These are phyloP conservation scores for Spicauda simplicius DNA, from an alignment of 2,888 invertebrate genomes.

Conservation along the genomic window DNA sequence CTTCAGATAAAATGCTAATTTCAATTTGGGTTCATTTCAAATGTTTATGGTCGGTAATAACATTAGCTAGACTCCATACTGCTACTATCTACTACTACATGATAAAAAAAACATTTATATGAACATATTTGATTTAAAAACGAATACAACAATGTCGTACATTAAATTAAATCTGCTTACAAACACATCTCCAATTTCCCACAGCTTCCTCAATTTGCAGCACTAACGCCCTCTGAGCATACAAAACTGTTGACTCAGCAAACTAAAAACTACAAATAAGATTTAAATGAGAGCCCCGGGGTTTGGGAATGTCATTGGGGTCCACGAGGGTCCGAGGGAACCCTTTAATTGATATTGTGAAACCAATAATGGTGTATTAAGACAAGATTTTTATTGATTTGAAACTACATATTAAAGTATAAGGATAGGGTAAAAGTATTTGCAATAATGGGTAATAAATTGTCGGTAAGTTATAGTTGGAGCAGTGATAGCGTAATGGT, in stretches of 20 bases:
- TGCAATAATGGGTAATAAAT: no score
- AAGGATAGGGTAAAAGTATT: no score
- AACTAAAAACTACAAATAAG: constrained; percentile 82
- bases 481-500: no score
- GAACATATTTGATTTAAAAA: no score
- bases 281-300: constrained; percentile 70
- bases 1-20: no score
- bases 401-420: not conserved
- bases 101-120: no score
- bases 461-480: no score
- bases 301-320: constrained; percentile 29
- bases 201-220: constrained; percentile 46
- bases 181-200: constrained; percentile 21
- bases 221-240: constrained; percentile 51
- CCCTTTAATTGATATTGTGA: constrained; percentile 31
- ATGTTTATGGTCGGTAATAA: no score
- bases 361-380: constrained; percentile 20
- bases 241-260: constrained; percentile 67
- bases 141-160: no score
- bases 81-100: no score
- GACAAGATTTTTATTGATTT: constrained; percentile 5
- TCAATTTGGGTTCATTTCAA: no score
- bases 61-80: no score
- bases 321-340: constrained; percentile 42
- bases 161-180: not conserved